A percentile compares a stretch with the other conserved stretches of the same genome.
Conservation (phyloP, 2,113 vertebrate genomes). For the Merops nubicus region DNA sequence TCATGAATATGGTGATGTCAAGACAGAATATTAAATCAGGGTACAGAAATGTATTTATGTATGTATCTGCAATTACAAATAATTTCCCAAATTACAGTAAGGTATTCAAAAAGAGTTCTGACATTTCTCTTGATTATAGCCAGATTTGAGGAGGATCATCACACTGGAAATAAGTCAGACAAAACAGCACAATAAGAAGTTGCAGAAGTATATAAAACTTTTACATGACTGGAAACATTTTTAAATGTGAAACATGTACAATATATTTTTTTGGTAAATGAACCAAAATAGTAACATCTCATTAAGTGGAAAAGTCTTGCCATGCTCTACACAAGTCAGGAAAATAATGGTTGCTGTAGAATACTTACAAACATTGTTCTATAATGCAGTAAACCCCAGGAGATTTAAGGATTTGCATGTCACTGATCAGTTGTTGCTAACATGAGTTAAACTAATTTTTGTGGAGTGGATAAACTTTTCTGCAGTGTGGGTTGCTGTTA, state of each 20-base stretch:
- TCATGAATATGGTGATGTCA: background rate
- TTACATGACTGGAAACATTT: background rate
- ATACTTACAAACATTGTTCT: background rate
- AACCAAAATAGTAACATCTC: background rate
- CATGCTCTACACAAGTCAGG: background rate
- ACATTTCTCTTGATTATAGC: background rate
- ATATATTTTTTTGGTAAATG: accelerated
- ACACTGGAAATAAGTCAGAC: background rate
- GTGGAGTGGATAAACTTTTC: background rate
- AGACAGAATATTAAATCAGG: background rate
- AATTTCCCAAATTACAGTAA: background rate
- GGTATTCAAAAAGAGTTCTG: background rate
- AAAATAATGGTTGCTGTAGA: background rate
- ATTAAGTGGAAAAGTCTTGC: background rate
- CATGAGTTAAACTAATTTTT: background rate
- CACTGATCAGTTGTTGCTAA: background rate
- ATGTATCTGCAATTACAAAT: background rate
- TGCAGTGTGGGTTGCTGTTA: background rate
- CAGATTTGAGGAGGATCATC: background rate
- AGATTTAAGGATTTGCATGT: background rate
- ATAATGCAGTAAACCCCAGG: background rate
- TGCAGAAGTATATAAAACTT: background rate
- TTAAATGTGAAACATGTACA: background rate
- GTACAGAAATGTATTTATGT: background rate
- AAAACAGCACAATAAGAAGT: background rate